Conservation (phyloP, 2,888 invertebrate genomes). For the Prosopocoilus inquinatus region DNA sequence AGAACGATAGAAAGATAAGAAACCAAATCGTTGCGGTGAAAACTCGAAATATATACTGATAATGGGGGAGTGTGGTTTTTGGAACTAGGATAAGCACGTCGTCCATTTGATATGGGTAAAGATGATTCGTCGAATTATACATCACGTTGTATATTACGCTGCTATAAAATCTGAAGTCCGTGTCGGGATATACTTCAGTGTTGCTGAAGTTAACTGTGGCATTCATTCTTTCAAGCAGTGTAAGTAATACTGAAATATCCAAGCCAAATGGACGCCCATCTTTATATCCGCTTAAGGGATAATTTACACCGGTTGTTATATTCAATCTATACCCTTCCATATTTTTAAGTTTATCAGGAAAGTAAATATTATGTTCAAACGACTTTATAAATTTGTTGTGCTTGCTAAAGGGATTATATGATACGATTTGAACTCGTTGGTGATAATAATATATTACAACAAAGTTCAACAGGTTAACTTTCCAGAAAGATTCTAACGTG, state of each 20-base stretch:
- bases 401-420: background rate
- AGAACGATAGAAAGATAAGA: background rate
- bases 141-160: background rate
- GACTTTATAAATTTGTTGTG: background rate
- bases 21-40: background rate
- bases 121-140: background rate
- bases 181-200: no score
- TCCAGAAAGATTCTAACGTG: background rate
- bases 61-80: background rate
- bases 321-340: background rate
- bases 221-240: no score
- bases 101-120: conserved; percentile 1
- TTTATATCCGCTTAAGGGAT: background rate
- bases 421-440: background rate
- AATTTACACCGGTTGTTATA: background rate
- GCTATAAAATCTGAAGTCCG: no score
- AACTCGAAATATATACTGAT: background rate
- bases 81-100: conserved; percentile 3
- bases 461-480: background rate
- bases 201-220: no score
- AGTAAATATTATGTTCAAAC: background rate
- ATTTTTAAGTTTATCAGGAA: background rate
- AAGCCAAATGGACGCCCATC: background rate
- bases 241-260: background rate
- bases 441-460: background rate